phyloP scores from a whole-genome alignment of 2,797 vertebrate genomes.

The Heterohyrax brucei region DNA sequence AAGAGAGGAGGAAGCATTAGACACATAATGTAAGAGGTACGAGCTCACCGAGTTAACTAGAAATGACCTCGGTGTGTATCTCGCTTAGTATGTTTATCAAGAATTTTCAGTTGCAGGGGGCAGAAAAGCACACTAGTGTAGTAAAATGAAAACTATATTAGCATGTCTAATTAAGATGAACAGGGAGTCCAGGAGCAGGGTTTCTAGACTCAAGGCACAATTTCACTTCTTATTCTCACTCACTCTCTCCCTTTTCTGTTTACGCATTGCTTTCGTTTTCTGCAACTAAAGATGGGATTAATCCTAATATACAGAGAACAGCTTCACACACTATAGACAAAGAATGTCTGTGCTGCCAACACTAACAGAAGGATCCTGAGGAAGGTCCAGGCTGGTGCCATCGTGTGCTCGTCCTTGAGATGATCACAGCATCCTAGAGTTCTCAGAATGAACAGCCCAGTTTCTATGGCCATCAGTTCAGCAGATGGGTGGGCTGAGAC shows the following conservation, averaged over 20 bases:
- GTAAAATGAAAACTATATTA: background rate
- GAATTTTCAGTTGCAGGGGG: background rate
- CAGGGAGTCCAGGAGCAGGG: background rate
- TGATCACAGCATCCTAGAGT: background rate
- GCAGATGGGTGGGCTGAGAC: background rate
- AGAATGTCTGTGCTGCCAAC: background rate
- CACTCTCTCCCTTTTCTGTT: background rate
- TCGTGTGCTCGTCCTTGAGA: background rate
- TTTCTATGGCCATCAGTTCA: background rate
- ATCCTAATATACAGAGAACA: background rate
- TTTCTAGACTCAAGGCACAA: background rate
- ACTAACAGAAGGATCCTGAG: background rate
- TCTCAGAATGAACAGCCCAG: background rate
- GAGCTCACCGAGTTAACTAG: background rate
- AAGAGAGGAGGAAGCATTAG: background rate
- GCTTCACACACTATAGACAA: background rate
- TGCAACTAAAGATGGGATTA: background rate
- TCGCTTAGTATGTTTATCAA: background rate
- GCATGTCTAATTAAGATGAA: background rate
- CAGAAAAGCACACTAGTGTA: background rate
- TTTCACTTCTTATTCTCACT: background rate
- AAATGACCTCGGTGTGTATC: background rate
- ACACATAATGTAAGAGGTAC: rapidly evolving
- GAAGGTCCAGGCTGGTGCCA: background rate
- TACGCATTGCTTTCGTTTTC: background rate